Conservation (phyloP, 2,113 vertebrate genomes). For the Cynopterus brachyotis region DNA sequence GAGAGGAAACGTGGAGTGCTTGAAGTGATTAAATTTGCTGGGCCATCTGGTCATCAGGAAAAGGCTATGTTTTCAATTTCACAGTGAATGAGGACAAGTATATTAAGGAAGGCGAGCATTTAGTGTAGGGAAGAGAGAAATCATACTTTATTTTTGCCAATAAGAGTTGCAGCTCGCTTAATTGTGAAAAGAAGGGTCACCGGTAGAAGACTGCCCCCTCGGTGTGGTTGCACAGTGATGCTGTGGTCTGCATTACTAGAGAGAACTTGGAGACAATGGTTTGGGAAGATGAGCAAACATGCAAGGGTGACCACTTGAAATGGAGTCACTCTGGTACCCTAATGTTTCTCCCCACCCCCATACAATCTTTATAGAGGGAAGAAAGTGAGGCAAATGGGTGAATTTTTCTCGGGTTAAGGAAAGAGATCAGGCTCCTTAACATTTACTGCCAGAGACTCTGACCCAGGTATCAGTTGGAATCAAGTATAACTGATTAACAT, state of each 20-base stretch:
- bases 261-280: not conserved
- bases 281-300: not conserved
- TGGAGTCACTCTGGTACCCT: not conserved
- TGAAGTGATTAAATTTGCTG: conserved; percentile 64
- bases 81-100: conserved; percentile 60
- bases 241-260: not conserved
- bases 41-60: conserved; percentile 73
- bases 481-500: not conserved
- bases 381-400: not conserved
- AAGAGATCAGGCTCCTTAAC: conserved; percentile 40
- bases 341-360: not conserved
- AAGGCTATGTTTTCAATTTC: conserved; percentile 70
- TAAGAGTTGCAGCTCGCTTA: not conserved
- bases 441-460: not conserved
- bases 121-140: conserved; percentile 47
- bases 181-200: not conserved
- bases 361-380: not conserved
- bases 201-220: not conserved
- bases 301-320: not conserved
- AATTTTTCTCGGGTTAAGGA: not conserved
- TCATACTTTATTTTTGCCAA: conserved; percentile 29
- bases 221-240: not conserved
- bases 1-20: conserved; percentile 50
- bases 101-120: conserved; percentile 61
- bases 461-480: not conserved